A percentile compares a stretch with the other conserved stretches of the same genome.
phyloP scores from a whole-genome alignment of 2,113 vertebrate genomes.

The Taurulus bubalis region DNA sequence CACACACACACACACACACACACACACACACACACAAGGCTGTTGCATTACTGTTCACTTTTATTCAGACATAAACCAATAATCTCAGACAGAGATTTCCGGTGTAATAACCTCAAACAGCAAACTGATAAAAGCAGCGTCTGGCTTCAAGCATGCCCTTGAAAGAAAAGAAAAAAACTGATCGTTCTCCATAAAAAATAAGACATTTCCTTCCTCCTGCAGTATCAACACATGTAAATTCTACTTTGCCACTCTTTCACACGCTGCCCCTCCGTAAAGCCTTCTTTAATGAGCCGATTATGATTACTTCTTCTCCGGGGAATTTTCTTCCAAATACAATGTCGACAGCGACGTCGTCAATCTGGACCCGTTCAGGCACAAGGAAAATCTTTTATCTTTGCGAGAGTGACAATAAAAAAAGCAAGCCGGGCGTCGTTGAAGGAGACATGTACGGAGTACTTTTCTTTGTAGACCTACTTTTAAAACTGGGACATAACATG shows the following conservation, averaged over 20 bases:
- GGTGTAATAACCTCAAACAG: constrained; percentile 24
- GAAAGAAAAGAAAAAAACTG: constrained; percentile 47
- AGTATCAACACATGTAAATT: constrained; percentile 58
- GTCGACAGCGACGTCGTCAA: constrained; percentile 29
- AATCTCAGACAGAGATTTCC: constrained; percentile 40
- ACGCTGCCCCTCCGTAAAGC: constrained; percentile 54
- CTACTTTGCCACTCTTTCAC: constrained; percentile 54
- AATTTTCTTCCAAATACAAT: constrained; percentile 30
- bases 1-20: no score
- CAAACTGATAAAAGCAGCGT: constrained; percentile 31
- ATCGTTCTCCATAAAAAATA: constrained; percentile 49
- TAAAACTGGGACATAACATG: background rate
- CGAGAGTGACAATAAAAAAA: constrained; percentile 10
- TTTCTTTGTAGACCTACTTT: background rate
- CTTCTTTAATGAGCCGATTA: constrained; percentile 71
- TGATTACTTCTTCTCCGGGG: constrained; percentile 49
- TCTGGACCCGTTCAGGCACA: constrained; percentile 35
- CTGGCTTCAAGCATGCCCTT: constrained; percentile 26
- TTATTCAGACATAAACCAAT: constrained; percentile 42
- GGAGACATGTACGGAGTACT: background rate
- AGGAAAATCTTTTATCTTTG: constrained; percentile 18
- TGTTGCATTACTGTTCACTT: constrained; percentile 22
- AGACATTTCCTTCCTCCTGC: constrained; percentile 56
- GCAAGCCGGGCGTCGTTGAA: background rate
- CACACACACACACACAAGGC: constrained; percentile 5